phyloP scores from a whole-genome alignment of 2,797 vertebrate species.

The Sternarchorhynchus goeldii region DNA sequence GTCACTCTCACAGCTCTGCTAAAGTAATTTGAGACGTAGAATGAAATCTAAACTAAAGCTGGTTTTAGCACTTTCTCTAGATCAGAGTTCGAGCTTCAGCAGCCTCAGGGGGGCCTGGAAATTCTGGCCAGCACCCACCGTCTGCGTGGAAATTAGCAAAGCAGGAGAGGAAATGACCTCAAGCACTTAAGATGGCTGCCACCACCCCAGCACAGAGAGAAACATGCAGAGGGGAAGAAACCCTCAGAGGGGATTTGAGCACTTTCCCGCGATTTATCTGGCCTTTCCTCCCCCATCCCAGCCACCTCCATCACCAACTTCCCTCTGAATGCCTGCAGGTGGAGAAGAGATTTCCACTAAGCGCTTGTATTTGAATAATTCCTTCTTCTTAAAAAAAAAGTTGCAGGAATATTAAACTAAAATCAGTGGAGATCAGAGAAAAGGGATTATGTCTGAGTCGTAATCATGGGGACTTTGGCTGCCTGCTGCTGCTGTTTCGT shows the following conservation, averaged over 20 bases:
- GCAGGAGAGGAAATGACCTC: slow-evolving; percentile 59
- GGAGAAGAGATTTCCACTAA: slow-evolving; percentile 83
- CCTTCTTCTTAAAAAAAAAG: slow-evolving; percentile 67
- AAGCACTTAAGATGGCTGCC: slow-evolving; percentile 56
- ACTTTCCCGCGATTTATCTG: slow-evolving; percentile 80
- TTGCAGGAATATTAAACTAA: slow-evolving; percentile 62
- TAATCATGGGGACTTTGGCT: slow-evolving; percentile 75
- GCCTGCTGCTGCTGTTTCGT: slow-evolving; percentile 47
- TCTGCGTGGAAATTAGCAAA: slow-evolving; percentile 65
- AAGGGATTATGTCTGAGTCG: slow-evolving; percentile 83
- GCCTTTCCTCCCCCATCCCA: slow-evolving; percentile 48
- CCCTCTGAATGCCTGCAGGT: slow-evolving; percentile 75
- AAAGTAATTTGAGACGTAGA: slow-evolving; percentile 41
- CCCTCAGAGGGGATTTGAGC: slow-evolving; percentile 73
- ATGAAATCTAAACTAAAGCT: slow-evolving; percentile 57
- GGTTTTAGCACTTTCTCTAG: slow-evolving; percentile 61
- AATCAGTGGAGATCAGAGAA: slow-evolving; percentile 84
- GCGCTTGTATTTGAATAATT: slow-evolving; percentile 86
- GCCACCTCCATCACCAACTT: slow-evolving; percentile 61
- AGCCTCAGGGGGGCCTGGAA: slow-evolving; percentile 58
- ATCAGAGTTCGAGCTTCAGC: slow-evolving; percentile 47
- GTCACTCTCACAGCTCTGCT: slow-evolving; percentile 28
- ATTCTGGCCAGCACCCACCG: slow-evolving; percentile 58
- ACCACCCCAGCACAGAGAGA: slow-evolving; percentile 43
- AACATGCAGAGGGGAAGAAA: slow-evolving; percentile 47